phyloP scores from a whole-genome alignment of 2,113 vertebrate species.

The Gallinago media region DNA sequence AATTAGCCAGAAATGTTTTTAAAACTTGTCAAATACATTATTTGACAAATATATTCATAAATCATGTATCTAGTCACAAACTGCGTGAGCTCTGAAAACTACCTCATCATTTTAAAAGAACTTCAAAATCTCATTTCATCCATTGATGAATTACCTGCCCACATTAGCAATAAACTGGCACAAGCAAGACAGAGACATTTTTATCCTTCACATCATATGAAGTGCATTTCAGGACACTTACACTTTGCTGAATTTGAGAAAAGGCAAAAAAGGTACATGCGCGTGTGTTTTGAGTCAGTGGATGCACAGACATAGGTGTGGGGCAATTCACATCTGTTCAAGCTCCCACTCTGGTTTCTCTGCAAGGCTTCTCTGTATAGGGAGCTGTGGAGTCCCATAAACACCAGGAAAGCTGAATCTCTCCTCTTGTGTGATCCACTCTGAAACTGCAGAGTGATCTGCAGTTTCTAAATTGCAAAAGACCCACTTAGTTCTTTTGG shows the following conservation, averaged over 20 bases:
- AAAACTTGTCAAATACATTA: conserved; percentile 42
- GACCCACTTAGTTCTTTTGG: background rate
- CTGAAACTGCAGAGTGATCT: too few species aligned
- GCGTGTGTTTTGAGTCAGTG: background rate
- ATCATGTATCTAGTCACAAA: conserved; percentile 22
- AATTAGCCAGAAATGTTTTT: conserved; percentile 60
- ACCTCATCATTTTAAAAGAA: conserved; percentile 55
- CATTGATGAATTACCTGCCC: conserved; percentile 38
- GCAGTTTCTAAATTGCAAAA: background rate
- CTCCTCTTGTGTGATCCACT: background rate
- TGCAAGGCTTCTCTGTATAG: background rate
- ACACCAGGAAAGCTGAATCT: background rate
- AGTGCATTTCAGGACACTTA: conserved; percentile 6
- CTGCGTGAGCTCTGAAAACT: conserved; percentile 16
- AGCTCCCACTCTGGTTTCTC: background rate
- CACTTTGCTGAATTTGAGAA: background rate
- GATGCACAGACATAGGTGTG: background rate
- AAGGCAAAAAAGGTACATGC: background rate
- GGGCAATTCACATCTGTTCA: background rate
- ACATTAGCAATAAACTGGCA: conserved; percentile 26
- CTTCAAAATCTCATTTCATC: conserved; percentile 47
- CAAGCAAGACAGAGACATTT: background rate
- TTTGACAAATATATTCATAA: conserved; percentile 55
- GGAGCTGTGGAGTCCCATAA: background rate
- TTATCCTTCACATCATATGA: background rate